Evolutionary conservation across 2,797 vertebrate species (phyloP).

Genomic region (Malacoctenus gilli): DNA sequence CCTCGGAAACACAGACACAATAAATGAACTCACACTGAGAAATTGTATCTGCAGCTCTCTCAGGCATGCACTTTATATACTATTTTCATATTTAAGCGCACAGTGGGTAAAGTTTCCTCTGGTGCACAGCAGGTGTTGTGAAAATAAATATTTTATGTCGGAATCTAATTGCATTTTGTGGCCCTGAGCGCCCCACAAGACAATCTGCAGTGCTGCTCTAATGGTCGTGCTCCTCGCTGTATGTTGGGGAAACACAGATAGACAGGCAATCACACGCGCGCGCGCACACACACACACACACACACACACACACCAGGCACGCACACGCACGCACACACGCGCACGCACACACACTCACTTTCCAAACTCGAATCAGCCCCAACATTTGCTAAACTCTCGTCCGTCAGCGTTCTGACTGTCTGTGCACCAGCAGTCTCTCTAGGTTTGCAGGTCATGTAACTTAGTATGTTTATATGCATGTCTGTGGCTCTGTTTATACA

Average conservation of each 20-base stretch:
- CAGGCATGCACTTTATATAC: constrained; percentile 61
- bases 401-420: constrained; percentile 27
- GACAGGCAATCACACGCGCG: constrained; percentile 18
- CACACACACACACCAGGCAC: constrained; percentile 13
- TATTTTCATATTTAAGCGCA: constrained; percentile 73
- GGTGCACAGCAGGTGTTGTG: constrained; percentile 75
- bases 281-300: constrained; percentile 15
- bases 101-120: constrained; percentile 59
- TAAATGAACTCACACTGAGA: constrained; percentile 40
- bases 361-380: constrained; percentile 7
- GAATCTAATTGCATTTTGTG: constrained; percentile 80
- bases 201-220: constrained; percentile 71
- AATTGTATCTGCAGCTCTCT: constrained; percentile 66
- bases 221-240: constrained; percentile 59
- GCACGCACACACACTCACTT: constrained; percentile 12
- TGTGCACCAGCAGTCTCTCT: constrained; percentile 13
- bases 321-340: constrained; percentile 12
- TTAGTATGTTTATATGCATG: constrained; percentile 11
- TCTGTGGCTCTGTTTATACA: constrained; percentile 33
- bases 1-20: constrained; percentile 35
- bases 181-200: constrained; percentile 78
- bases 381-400: constrained; percentile 21
- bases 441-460: constrained; percentile 39
- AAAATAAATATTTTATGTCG: constrained; percentile 80
- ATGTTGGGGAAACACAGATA: constrained; percentile 7